Base-by-base conservation (phyloP, 2,888 invertebrate genomes). In the Linnaemya vulpina region DNA sequence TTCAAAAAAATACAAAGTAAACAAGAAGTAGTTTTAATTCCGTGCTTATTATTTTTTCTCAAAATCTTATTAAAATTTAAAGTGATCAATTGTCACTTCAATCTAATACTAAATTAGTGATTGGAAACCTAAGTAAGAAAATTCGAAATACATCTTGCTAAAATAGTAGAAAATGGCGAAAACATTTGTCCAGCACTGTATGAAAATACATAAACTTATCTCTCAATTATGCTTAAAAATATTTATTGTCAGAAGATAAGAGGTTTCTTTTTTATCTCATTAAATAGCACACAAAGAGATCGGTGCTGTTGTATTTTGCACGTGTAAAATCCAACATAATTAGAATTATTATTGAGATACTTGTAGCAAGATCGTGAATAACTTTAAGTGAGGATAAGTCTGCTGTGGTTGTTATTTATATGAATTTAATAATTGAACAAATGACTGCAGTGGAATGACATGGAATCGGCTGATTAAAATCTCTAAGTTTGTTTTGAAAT, bases 221-320 rank as follows among this genome's bases (percentile, higher is more conserved):
- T n/a, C 38, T n/a, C 58, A 46, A 58, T 58, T n/a, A 22, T 22
- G 17, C 4, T 60, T 30, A 11, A n/a, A 43, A 58, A 58, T 22
- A 2, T 55, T 20, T 55, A 58, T 71, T 73, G 13, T 30, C 51
- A 46, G 46, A 8, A 13, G 3, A 11, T 40, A 40, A 10, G 40
- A 11, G 13, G 11, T 60, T 68, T 62, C 67, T 71, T 62, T 65
- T 68, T 68, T 68, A 38, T 68, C 25, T 30, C 22, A 67, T 67
- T 25, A 15, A 17, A 17, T 38, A 70, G 35, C 15, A 17, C 22
- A 51, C 5, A 65, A 74, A 70, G 22, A 58, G 65, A 53, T 75
- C 43, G 53, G 71, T 35, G 51, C 20, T 75, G 60, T 51, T 70
- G 65, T 70, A 43, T 43, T 55, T 67, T 49, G 17, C 17, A 71